Percentiles rank a stretch among this genome's conserved stretches.
These are phyloP conservation scores for Chrysomallon squamiferum DNA, from an alignment of 1,140 invertebrate genomes.

Conservation along the genomic window DNA sequence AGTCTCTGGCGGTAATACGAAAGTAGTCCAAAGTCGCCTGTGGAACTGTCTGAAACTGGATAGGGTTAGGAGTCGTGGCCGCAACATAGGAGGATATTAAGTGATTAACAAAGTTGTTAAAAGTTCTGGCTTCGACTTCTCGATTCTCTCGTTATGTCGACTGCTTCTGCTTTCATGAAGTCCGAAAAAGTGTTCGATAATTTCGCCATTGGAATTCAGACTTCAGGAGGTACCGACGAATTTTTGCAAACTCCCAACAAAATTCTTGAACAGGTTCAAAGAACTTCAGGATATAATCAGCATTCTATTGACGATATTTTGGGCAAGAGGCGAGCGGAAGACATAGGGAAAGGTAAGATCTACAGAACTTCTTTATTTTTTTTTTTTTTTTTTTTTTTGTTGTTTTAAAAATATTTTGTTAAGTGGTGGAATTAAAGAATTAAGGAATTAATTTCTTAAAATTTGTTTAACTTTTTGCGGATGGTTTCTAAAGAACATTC, in stretches of 20 bases:
- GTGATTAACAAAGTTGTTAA: too few relatives aligned
- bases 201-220: neutral
- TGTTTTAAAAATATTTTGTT: neutral
- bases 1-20: too few relatives aligned
- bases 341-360: neutral
- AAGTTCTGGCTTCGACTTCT: too few relatives aligned
- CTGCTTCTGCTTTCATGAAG: neutral
- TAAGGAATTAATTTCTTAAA: too few relatives aligned
- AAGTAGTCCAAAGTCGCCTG: too few relatives aligned
- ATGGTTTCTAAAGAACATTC: neutral
- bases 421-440: neutral
- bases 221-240: neutral
- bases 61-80: too few relatives aligned
- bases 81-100: too few relatives aligned
- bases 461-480: neutral
- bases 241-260: neutral
- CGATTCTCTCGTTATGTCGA: neutral
- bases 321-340: neutral
- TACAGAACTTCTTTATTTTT: neutral
- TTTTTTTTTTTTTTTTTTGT: neutral
- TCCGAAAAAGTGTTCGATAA: neutral
- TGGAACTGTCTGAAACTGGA: too few relatives aligned
- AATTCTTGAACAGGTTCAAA: neutral
- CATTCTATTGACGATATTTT: constrained; percentile 5
- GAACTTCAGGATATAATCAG: neutral